phyloP scores from a whole-genome alignment of 1,140 invertebrate genomes.

The Danaus melanippus region DNA sequence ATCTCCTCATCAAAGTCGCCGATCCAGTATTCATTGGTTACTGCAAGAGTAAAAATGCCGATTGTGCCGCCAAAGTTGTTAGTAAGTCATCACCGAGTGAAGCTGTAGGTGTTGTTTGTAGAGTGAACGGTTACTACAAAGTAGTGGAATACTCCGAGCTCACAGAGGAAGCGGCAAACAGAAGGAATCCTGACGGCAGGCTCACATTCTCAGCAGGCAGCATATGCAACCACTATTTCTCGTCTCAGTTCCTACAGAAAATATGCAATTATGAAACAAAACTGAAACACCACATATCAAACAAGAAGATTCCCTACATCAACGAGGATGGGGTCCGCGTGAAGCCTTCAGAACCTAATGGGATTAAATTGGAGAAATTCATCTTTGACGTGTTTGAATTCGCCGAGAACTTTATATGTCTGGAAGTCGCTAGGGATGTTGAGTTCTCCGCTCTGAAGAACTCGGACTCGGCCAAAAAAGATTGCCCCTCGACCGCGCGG shows the following conservation, averaged over 20 bases:
- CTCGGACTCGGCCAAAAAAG: conserved; percentile 86
- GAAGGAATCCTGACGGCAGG: conserved; percentile 83
- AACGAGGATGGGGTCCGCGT: conserved; percentile 80
- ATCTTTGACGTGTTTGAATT: conserved; percentile 99
- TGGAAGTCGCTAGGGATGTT: conserved; percentile 92
- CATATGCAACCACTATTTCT: conserved; percentile 99
- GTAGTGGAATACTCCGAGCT: conserved; percentile 99
- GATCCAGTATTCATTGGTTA: conserved; percentile 98
- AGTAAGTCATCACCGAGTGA: conserved; percentile 93
- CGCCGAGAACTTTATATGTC: conserved; percentile 90
- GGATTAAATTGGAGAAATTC: conserved; percentile 99
- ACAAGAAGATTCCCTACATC: conserved; percentile 96
- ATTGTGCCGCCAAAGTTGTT: conserved; percentile 97
- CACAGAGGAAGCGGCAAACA: conserved; percentile 87
- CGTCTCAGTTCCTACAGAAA: conserved; percentile 84
- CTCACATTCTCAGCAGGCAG: conserved; percentile 95
- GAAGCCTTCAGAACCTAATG: conserved; percentile 89
- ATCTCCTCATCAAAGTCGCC: conserved; percentile 98
- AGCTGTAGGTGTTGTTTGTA: conserved; percentile 95
- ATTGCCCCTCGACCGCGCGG: conserved; percentile 90
- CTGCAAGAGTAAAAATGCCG: conserved; percentile 89
- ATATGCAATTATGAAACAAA: conserved; percentile 78
- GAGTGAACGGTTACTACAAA: conserved; percentile 89
- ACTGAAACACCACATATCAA: conserved; percentile 94
- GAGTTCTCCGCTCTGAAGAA: conserved; percentile 99